Percentiles rank a stretch among this genome's conserved stretches.
Evolutionary conservation across 2,113 vertebrate species (phyloP).

Genomic region (Calidris pygmaea): DNA sequence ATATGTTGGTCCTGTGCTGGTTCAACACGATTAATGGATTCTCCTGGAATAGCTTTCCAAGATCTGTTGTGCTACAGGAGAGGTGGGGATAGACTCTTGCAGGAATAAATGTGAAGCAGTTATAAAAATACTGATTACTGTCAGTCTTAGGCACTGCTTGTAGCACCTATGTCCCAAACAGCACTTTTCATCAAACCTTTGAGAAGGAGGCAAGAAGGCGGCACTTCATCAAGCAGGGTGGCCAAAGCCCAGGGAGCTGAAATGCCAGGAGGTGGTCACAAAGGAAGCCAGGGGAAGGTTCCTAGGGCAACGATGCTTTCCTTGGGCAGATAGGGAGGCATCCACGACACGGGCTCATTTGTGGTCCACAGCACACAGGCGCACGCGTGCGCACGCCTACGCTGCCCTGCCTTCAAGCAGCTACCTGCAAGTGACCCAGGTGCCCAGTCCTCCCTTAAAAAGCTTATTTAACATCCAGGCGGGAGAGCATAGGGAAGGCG

Average conservation of each 20-base stretch:
- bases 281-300: neutral
- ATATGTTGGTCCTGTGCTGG: neutral
- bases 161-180: too few species aligned
- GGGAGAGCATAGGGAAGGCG: neutral
- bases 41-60: neutral
- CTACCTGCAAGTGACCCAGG: neutral
- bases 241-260: too few species aligned
- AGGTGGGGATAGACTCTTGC: too few species aligned
- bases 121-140: too few species aligned
- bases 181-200: rapidly evolving
- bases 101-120: neutral
- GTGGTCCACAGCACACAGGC: neutral
- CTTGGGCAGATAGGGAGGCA: neutral
- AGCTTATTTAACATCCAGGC: neutral
- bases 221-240: neutral
- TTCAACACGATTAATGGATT: neutral
- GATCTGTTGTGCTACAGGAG: neutral
- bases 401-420: neutral
- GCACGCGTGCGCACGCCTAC: too few species aligned
- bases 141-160: neutral
- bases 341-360: rapidly evolving
- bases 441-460: neutral
- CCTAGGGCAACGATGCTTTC: rapidly evolving
- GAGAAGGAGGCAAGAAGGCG: neutral
- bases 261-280: too few species aligned